Evolutionary conservation across 2,888 invertebrate species (phyloP).

Genomic region (Tachina fera): DNA sequence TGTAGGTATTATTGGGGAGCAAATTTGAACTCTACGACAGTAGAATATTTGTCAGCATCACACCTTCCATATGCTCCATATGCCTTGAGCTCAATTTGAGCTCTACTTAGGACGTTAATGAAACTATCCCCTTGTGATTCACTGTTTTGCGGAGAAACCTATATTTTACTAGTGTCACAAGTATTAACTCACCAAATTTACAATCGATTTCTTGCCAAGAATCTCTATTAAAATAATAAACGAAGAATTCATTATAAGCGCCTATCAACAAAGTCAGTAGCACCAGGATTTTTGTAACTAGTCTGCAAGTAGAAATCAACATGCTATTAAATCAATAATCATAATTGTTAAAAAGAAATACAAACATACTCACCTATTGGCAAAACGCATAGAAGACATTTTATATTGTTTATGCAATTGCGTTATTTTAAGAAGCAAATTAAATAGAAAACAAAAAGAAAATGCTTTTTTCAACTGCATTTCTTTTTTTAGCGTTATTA

Average conservation of each 20-base stretch:
- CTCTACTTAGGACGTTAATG: too few relatives aligned
- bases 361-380: constrained; percentile 69
- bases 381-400: constrained; percentile 72
- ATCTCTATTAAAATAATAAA: constrained; percentile 80
- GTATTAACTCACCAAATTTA: constrained; percentile 77
- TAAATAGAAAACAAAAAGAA: constrained; percentile 54
- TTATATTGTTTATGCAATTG: constrained; percentile 25
- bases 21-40: too few relatives aligned
- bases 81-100: too few relatives aligned
- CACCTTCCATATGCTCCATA: too few relatives aligned
- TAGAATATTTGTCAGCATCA: too few relatives aligned
- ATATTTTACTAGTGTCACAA: too few relatives aligned
- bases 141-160: not conserved
- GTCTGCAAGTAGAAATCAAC: constrained; percentile 73
- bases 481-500: constrained; percentile 39
- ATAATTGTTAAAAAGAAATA: not conserved
- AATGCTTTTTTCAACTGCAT: constrained; percentile 51
- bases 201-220: constrained; percentile 81
- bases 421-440: constrained; percentile 51
- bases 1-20: too few relatives aligned
- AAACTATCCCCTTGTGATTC: too few relatives aligned
- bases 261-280: constrained; percentile 77
- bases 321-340: constrained; percentile 53
- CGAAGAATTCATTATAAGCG: constrained; percentile 80
- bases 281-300: constrained; percentile 77